Base-by-base conservation (phyloP, 2,797 vertebrate genomes). In the Cirrhinus mrigala region DNA sequence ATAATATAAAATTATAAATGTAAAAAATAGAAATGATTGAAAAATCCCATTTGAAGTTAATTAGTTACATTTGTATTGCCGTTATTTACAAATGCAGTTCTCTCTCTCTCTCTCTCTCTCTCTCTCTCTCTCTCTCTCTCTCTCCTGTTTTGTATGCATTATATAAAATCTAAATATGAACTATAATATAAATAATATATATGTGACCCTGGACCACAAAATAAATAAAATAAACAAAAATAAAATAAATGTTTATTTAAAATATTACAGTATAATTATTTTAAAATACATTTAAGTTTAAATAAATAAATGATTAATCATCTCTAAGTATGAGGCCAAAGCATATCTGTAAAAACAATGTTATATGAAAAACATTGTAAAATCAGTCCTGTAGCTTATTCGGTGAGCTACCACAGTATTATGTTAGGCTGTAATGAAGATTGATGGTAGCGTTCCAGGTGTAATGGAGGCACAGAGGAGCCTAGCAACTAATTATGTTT, bases 381-480 rank as follows among this genome's bases (percentile, higher is more conserved):
- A 6, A 54, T 46, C 37, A 62, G 56, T 66, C 22, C 27, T 74
- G 74, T 54, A 40, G 29, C 64, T 56, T 60, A 29, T 75, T 87
- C 58, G 24, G 80, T n/a, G 15, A 27, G 46, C 52, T 44, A 69
- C 24, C 54, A n/a, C 20, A 18, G 33, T 22, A 16, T 58, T 58
- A 46, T 33, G 18, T 86, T 69, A 60, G 70, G 68, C 46, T 22
- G 62, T 82, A 84, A 84, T 81, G 48, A 82, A 90, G 89, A 91
- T 82, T 90, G 81, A 91, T 89, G 81, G 64, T 81, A 44, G 33
- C 7, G 52, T 86, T 86, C 84, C 86, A 88, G 83, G 90, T 87
- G 83, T 66, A 29, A 80, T 76, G 62, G 29, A 74, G 75, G 68
- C 56, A 60, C 81, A 77, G 74, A 88, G 79, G 80, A 89, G 64